phyloP scores from a whole-genome alignment of 2,113 vertebrate genomes.

The Pangasianodon gigas region DNA sequence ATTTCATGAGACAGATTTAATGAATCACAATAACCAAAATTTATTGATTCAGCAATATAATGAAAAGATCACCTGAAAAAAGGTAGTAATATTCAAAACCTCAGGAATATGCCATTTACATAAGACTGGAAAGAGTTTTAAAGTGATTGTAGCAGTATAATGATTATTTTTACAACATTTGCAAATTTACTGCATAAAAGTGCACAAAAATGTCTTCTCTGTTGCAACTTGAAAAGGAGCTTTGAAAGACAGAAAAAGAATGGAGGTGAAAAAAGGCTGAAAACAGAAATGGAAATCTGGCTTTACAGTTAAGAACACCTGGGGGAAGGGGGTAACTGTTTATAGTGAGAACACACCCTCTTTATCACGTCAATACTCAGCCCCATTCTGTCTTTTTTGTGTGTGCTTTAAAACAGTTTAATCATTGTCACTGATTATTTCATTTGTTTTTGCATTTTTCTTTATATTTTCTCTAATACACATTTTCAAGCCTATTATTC shows the following conservation, averaged over 20 bases:
- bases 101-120: background rate
- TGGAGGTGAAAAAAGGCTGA: constrained; percentile 23
- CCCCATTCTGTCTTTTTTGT: background rate
- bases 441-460: constrained; percentile 5
- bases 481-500: background rate
- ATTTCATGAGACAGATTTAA: background rate
- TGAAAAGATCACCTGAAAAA: background rate
- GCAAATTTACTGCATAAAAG: constrained; percentile 6
- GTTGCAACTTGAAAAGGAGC: background rate
- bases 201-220: background rate
- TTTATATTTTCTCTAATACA: background rate
- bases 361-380: background rate
- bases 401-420: background rate
- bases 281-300: constrained; percentile 47
- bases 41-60: constrained; percentile 8
- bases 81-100: background rate
- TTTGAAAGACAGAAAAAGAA: constrained; percentile 8
- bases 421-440: constrained; percentile 9
- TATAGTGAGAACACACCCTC: background rate
- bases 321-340: background rate
- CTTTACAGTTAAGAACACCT: constrained; percentile 28
- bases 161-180: constrained; percentile 27
- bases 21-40: background rate
- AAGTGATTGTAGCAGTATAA: background rate
- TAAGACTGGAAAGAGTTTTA: background rate